Evolutionary conservation across 1,140 invertebrate genomes (phyloP), one percentile per base, ranked within the genome.

Genomic region (Bombus pyrosoma): DNA sequence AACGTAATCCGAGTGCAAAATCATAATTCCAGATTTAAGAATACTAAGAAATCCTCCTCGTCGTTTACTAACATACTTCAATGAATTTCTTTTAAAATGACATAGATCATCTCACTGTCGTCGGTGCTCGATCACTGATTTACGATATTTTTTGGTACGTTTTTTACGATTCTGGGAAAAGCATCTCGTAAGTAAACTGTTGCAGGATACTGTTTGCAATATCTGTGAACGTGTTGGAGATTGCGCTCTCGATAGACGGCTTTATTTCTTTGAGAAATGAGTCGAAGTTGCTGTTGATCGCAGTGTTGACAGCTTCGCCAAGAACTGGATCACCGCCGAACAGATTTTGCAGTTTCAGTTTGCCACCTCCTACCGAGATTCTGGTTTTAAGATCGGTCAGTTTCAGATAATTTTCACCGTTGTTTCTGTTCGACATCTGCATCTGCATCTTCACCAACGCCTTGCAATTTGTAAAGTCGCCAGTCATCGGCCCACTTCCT

Each of bases 211-310:
- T 96, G 88, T 97, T 96, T 1, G 95, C 95, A 15, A 96, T 95
- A 15, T 96, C 94, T 22, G 96, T 89, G n/a, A 97, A 95, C 0
- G 96, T 93, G 2, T 93, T 94, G 0, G 96, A 93, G 0, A 97
- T 93, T 0, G 95, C 96, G 76, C 93, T 96, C 79, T 97, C 96
- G 13, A 97, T 93, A 5, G 96, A 91, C 0, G 97, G 97, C 86
- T 96, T 95, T 4, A 96, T 90, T 53, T 96, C 96, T 32, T 94
- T 94, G 3, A 96, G 81, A 89, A 97, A 96, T 0, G 95, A 85
- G 73, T 95, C 95, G 81, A 96, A 95, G 89, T 97, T 97, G 75
- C 95, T 95, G 86, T 97, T 97, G n/a, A 97, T 96, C 0, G 96
- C 96, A 39, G 93, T 93, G 87, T 97, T 97, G 0, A 97, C 94